Evolutionary conservation across 2,888 invertebrate species (phyloP).

Genomic region (Escarpia spicata): DNA sequence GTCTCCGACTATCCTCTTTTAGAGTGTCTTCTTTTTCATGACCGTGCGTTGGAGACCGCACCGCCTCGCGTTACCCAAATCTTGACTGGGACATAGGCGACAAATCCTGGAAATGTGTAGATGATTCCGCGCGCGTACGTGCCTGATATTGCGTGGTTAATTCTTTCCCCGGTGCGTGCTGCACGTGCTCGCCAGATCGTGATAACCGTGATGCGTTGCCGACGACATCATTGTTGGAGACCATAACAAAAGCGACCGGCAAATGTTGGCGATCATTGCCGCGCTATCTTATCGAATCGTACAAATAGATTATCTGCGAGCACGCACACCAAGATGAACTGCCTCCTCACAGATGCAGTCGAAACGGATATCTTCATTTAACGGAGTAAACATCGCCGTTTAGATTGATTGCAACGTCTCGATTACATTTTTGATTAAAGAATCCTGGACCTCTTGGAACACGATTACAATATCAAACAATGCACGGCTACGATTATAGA

Average conservation of each 20-base stretch:
- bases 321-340: neutral
- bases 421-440: neutral
- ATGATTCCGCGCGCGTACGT: neutral
- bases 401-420: neutral
- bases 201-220: neutral
- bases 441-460: neutral
- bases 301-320: neutral
- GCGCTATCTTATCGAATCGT: neutral
- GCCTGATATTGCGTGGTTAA: neutral
- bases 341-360: neutral
- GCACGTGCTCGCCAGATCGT: no score
- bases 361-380: constrained; percentile 4
- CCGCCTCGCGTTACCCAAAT: neutral
- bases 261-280: neutral
- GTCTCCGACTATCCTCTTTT: neutral
- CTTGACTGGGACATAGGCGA: neutral
- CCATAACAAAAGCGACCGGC: neutral
- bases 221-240: neutral
- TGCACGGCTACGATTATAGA: neutral
- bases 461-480: neutral
- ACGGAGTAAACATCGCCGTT: neutral
- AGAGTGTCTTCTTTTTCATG: neutral
- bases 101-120: neutral
- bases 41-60: neutral
- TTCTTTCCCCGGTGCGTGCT: neutral